Evolutionary conservation across 1,140 invertebrate species (phyloP).

Genomic region (Trypoxylus dichotomus): DNA sequence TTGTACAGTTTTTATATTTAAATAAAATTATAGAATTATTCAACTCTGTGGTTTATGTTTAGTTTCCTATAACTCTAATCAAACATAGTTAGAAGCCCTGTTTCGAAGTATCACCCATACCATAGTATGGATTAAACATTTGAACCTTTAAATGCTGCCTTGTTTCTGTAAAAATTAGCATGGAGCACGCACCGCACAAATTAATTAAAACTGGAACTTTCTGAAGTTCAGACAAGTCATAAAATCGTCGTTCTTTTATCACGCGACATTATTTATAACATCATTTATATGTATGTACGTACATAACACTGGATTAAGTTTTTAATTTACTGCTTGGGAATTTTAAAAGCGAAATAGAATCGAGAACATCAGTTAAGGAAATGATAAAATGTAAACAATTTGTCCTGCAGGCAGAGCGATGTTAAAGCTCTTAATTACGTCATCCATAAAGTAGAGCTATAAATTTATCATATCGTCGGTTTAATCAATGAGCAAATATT

Average conservation of each 20-base stretch:
- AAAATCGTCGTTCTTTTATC: conserved; percentile 14
- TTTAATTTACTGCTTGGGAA: conserved; percentile 22
- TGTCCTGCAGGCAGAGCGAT: not conserved
- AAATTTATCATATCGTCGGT: conserved; percentile 30
- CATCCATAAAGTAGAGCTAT: conserved; percentile 25
- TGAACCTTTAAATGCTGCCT: not conserved
- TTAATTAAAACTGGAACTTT: conserved; percentile 28
- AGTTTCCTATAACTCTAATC: no score
- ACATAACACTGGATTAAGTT: not conserved
- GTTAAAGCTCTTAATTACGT: conserved; percentile 28
- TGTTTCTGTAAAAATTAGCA: conserved; percentile 17
- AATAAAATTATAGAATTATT: no score
- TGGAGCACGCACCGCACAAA: conserved; percentile 18
- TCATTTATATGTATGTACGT: not conserved
- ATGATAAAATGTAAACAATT: conserved; percentile 27
- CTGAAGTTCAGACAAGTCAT: not conserved
- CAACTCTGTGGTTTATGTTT: no score
- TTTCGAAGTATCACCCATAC: not conserved
- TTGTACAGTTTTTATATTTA: no score
- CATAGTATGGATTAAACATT: conserved; percentile 13
- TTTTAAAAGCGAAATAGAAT: conserved; percentile 15
- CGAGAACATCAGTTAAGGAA: conserved; percentile 23
- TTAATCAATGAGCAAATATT: conserved; percentile 32
- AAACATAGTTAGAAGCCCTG: no score
- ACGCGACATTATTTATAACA: conserved; percentile 29